Evolutionary conservation across 2,888 invertebrate species (phyloP).

Genomic region (Nezara viridula): DNA sequence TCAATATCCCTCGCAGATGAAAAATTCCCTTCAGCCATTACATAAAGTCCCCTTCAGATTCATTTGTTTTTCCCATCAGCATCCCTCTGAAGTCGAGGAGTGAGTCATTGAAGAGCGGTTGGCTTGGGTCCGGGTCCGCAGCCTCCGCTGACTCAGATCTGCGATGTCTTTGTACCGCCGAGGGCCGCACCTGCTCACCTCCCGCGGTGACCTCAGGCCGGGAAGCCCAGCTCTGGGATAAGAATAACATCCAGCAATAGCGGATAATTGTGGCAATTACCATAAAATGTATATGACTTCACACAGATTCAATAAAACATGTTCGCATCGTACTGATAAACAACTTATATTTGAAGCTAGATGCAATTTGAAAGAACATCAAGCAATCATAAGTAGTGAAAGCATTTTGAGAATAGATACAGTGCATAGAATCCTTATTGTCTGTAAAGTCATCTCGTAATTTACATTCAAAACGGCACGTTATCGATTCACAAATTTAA

Average conservation of each 20-base stretch:
- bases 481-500: too few relatives aligned
- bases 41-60: slow-evolving; percentile 6
- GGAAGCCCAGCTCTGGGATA: background rate
- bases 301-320: too few relatives aligned
- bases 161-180: slow-evolving; percentile 2
- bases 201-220: background rate
- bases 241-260: background rate
- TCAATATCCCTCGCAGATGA: background rate
- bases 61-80: background rate
- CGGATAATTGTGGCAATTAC: background rate
- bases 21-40: background rate
- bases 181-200: background rate
- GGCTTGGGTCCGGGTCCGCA: slow-evolving; percentile 24
- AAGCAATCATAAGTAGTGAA: too few relatives aligned
- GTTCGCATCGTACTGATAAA: background rate
- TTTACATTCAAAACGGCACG: too few relatives aligned
- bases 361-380: too few relatives aligned
- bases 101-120: slow-evolving; percentile 20
- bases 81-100: slow-evolving; percentile 6
- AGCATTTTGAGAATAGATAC: too few relatives aligned
- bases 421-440: too few relatives aligned
- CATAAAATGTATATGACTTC: background rate
- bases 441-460: too few relatives aligned
- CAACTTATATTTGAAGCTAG: background rate
- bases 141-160: slow-evolving; percentile 26